A percentile compares a stretch with the other conserved stretches of the same genome.
Conservation (phyloP, 2,797 vertebrate genomes). For the Lithobates pipiens region DNA sequence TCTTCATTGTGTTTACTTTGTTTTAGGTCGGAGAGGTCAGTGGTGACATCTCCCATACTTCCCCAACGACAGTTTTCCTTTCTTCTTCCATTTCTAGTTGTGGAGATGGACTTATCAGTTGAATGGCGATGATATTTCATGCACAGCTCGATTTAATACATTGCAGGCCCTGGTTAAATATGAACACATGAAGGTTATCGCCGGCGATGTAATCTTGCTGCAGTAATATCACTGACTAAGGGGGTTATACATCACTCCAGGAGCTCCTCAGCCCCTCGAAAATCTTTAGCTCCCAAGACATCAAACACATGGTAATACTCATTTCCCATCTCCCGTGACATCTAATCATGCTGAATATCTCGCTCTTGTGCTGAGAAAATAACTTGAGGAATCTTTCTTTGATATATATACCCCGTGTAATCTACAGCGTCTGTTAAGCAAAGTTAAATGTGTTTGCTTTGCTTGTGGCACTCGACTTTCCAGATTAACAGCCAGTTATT, state of each 20-base stretch:
- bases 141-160: not conserved
- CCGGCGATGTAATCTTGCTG: not conserved
- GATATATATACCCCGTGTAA: conserved; percentile 11
- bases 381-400: conserved; percentile 2
- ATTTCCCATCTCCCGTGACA: conserved; percentile 13
- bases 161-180: not conserved
- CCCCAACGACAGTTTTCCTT: too few species aligned
- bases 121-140: not conserved
- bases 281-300: not conserved
- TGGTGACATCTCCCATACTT: too few species aligned
- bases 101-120: not conserved
- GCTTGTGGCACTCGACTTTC: not conserved
- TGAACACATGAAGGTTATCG: conserved; percentile 9
- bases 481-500: not conserved
- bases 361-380: not conserved
- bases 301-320: conserved; percentile 8
- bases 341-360: conserved; percentile 28
- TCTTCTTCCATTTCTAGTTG: too few species aligned
- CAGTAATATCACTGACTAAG: conserved; percentile 31
- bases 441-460: conserved; percentile 19
- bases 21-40: too few species aligned
- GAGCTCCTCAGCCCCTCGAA: conserved; percentile 4
- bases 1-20: too few species aligned
- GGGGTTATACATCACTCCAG: conserved; percentile 4
- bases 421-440: not conserved